Base-by-base conservation (phyloP, 2,113 vertebrate genomes). In the Neolamprologus fasciatus region DNA sequence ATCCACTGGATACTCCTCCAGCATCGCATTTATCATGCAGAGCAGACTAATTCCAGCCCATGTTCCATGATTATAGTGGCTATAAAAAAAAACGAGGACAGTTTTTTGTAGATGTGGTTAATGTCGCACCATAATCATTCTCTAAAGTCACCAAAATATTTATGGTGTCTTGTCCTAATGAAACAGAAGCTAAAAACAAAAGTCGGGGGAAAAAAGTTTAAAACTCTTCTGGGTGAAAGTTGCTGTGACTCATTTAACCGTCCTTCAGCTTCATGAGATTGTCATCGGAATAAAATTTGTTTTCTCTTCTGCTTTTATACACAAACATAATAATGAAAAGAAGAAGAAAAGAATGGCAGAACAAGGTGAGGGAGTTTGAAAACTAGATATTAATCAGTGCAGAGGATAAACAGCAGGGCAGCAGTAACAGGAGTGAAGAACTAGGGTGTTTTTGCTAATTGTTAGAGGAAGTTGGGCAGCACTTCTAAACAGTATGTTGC, bases 371-470 rank as follows among this genome's bases (percentile, higher is more conserved):
- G 80, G 71, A 80, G 73, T 42, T 40, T 7, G 23, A 81, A 35
- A 81, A 37, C 78, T 33, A 51, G 82, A 76, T 71, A 81, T 90
- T 87, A 92, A 91, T 87, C 86, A 86, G 81, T 84, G 47, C 66
- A n/a, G 40, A 86, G 33, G 7, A 78, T 35, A 90, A 84, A 93
- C 86, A 88, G 81, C 79, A 63, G 71, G 23, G 66, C 76, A 84
- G 87, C 50, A 83, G 66, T 33, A 73, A 78, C 37, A 31, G 55
- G 54, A 87, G 80, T 23, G 40, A 85, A 76, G 85, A 68, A 61
- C 42, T n/a, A 4, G 63, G 51, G 80, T 6, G 16, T 83, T 81
- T 54, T 40, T 76, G 73, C 84, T 91, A 89, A 95, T 93, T 92
- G 92, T 83, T 58, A 79, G 81, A 87, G 86, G 84, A 89, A 82